Percentiles rank a stretch among this genome's conserved stretches.
These are phyloP conservation scores for Clarias gariepinus DNA, from an alignment of 2,113 vertebrate species.

Conservation along the genomic window DNA sequence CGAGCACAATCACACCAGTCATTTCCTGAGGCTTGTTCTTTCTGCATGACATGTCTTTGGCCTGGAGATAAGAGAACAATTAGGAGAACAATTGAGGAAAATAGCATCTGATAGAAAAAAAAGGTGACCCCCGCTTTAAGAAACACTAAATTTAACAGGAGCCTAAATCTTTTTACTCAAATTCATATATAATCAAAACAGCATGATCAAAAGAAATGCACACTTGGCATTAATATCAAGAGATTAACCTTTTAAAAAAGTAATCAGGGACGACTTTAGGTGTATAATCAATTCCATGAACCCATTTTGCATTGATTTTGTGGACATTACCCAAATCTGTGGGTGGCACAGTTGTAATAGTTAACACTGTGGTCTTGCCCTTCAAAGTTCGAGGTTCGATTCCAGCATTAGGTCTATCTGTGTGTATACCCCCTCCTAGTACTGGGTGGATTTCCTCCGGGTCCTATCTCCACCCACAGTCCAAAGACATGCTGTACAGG, in stretches of 20 bases:
- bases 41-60: constrained; percentile 1
- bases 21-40: constrained; percentile 37
- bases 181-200: no score
- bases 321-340: background rate
- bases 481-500: no score
- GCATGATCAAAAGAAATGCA: background rate
- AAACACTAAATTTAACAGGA: background rate
- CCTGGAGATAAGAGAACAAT: background rate
- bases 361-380: no score
- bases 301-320: background rate
- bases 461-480: no score
- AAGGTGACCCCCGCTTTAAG: background rate
- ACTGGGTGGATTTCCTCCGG: no score
- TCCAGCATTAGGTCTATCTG: no score
- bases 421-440: no score
- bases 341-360: background rate
- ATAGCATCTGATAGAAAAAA: background rate
- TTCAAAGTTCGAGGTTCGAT: no score
- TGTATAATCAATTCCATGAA: background rate
- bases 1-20: constrained; percentile 26
- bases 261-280: background rate
- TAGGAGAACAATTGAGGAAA: background rate
- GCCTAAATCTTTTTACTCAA: background rate
- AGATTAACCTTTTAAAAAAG: background rate
- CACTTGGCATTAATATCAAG: background rate